These are phyloP conservation scores for Carlito syrichta DNA, from an alignment of 2,113 vertebrate genomes.

Conservation along the genomic window DNA sequence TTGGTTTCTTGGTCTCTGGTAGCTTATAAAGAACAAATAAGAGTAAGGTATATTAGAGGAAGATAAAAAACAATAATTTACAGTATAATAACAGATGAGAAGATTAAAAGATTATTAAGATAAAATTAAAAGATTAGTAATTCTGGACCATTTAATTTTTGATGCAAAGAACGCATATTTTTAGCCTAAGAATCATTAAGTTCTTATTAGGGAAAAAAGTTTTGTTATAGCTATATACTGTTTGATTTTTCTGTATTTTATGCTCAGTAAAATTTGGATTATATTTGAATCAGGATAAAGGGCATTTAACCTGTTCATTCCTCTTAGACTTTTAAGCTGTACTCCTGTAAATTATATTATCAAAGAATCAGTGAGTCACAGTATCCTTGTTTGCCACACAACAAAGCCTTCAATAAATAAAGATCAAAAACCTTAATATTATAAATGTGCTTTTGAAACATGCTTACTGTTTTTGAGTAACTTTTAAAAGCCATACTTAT, in stretches of 20 bases:
- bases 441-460: background rate
- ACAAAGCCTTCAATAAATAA: background rate
- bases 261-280: conserved; percentile 10
- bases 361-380: conserved; percentile 7
- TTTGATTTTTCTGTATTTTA: background rate
- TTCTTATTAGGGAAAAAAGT: background rate
- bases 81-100: background rate
- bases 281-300: background rate
- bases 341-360: background rate
- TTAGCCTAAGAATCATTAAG: background rate
- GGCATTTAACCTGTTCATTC: background rate
- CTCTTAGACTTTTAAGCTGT: background rate
- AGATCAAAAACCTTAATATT: background rate
- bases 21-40: conserved; percentile 17
- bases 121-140: background rate
- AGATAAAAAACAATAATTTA: background rate
- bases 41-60: background rate
- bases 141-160: conserved; percentile 19
- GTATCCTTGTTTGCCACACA: background rate
- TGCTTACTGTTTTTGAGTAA: background rate
- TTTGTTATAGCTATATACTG: background rate
- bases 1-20: background rate
- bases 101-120: background rate
- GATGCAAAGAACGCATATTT: background rate
- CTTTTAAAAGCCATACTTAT: background rate